These are phyloP conservation scores for Danionella cerebrum DNA, from an alignment of 2,113 vertebrate species.

Conservation along the genomic window DNA sequence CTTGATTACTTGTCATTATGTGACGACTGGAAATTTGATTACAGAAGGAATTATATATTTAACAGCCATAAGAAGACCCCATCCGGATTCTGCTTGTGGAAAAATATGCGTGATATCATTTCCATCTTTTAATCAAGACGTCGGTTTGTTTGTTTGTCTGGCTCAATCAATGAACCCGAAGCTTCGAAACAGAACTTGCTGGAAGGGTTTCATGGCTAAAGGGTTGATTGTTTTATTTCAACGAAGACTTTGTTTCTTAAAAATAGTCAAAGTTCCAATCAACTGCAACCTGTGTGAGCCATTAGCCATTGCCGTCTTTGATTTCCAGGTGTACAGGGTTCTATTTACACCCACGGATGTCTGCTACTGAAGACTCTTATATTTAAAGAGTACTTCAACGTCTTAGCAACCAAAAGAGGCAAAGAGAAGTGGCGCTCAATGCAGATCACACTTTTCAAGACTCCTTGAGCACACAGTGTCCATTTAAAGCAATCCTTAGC, in stretches of 20 bases:
- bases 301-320: not conserved
- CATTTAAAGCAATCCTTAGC: constrained; percentile 16
- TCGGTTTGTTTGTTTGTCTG: constrained; percentile 20
- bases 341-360: constrained; percentile 10
- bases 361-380: constrained; percentile 25
- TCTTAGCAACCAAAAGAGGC: constrained; percentile 23
- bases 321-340: constrained; percentile 17
- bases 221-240: constrained; percentile 32
- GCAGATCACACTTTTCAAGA: constrained; percentile 32
- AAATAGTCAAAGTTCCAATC: constrained; percentile 10
- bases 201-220: not conserved
- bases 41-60: constrained; percentile 70
- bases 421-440: constrained; percentile 36
- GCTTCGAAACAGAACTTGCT: not conserved
- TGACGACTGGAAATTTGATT: constrained; percentile 63
- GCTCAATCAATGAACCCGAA: constrained; percentile 13
- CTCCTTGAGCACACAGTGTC: constrained; percentile 25
- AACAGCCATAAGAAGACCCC: constrained; percentile 61
- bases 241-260: not conserved
- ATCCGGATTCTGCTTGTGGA: constrained; percentile 39
- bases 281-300: not conserved
- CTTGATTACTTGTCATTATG: constrained; percentile 68
- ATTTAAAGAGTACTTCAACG: constrained; percentile 38
- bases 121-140: constrained; percentile 36
- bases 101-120: constrained; percentile 31